Evolutionary conservation across 2,888 invertebrate species (phyloP).

Genomic region (Suillia variegata): DNA sequence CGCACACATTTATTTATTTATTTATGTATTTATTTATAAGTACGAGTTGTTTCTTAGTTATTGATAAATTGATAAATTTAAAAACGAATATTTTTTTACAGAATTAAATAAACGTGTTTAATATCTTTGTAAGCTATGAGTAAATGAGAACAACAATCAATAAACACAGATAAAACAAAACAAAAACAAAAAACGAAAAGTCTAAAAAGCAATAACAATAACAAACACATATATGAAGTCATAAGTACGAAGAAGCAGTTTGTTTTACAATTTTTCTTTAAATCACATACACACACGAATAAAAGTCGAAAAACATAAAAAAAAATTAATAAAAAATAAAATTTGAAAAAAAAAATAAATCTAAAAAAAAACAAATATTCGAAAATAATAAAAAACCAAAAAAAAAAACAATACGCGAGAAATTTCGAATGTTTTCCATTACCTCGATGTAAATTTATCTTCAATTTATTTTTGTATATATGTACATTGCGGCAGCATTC

Average conservation of each 20-base stretch:
- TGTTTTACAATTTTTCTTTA: conserved; percentile 24
- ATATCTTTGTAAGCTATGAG: conserved; percentile 29
- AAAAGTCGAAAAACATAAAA: conserved; percentile 12
- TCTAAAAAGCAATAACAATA: conserved; percentile 7
- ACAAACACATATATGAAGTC: conserved; percentile 9
- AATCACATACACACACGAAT: conserved; percentile 14
- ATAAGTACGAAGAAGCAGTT: conserved; percentile 11
- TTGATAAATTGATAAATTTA: no score
- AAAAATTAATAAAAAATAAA: conserved; percentile 11
- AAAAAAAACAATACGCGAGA: not conserved
- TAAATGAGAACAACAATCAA: conserved; percentile 24
- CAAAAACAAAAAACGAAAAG: conserved; percentile 10
- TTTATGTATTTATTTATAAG: no score
- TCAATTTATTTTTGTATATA: not conserved
- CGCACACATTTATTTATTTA: no score
- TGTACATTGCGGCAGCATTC: not conserved
- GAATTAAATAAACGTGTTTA: conserved; percentile 34
- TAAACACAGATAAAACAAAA: conserved; percentile 23
- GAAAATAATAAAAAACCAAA: conserved; percentile 14
- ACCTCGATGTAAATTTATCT: conserved; percentile 1
- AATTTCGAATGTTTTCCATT: conserved; percentile 3
- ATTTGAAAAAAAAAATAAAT: conserved; percentile 2
- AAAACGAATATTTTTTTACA: conserved; percentile 32
- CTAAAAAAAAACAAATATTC: conserved; percentile 13
- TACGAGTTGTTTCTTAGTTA: no score